Evolutionary conservation across 2,888 invertebrate genomes (phyloP), one percentile per base, ranked within the genome.

Genomic region (Eustalomyia histrio): DNA sequence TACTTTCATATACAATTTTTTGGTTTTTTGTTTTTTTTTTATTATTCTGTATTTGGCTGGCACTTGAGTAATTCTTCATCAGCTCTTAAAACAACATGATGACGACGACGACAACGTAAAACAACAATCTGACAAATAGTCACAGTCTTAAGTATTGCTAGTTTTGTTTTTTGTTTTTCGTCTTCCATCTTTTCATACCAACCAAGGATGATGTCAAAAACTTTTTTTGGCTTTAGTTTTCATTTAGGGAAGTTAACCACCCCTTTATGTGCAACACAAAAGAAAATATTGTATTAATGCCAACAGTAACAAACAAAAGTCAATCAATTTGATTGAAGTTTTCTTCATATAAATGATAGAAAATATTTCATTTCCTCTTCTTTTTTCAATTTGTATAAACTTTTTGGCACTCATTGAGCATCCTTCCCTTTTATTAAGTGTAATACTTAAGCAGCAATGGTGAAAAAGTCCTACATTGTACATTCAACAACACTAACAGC

Each of bases 51-150:
- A 65, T 76, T 78, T 78, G 71, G 78, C 78, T 81, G 78, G 71
- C 81, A 81, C 81, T 81, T 81, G 81, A 81, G 71, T 75, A 78
- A 81, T 81, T 81, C 78, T 81, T 81, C 71, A 78, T 81, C 78
- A 78, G 71, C 78, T 81, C 78, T 81, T 81, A 68, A 72, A 73
- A 73, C 72, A 79, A 73, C 67, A 78, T 57, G 57, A 57, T 16
- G 29, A 55, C 33, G 21, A 72, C 55, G 64, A 72, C 60, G 72
- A 65, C 47, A 53, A 29, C 53, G 14, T 55, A 67, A 78, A 73
- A 67, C 61, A 73, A 73, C 72, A 79, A 73, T 61, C 55, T 79
- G 61, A 72, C 55, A 79, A 68, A 73, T 73, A 73, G 72, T 60
- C 64, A 61, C 39, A 71, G 52, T 75, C 78, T 78, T 81, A 71